Evolutionary conservation across 2,797 vertebrate genomes (phyloP).

Genomic region (Falco columbarius): DNA sequence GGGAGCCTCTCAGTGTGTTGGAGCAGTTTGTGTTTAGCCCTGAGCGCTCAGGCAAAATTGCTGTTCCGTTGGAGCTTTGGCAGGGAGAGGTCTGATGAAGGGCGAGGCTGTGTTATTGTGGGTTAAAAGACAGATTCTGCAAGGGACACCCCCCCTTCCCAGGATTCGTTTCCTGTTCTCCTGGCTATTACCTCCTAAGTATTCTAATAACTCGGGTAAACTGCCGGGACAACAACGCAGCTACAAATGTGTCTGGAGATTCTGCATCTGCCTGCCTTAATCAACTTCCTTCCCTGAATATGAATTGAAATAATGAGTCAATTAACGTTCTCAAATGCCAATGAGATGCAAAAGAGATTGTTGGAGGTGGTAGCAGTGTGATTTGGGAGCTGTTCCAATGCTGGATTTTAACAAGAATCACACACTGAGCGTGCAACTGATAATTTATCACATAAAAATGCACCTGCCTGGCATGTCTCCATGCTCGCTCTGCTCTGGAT

Average conservation of each 20-base stretch:
- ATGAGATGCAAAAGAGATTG: constrained; percentile 85
- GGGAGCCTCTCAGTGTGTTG: neutral
- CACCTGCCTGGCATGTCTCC: constrained; percentile 63
- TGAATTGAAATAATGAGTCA: constrained; percentile 93
- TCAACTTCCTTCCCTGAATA: constrained; percentile 86
- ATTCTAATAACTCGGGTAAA: constrained; percentile 85
- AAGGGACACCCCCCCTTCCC: neutral
- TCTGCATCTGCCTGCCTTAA: constrained; percentile 90
- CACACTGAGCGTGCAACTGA: constrained; percentile 78
- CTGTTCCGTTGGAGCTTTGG: neutral
- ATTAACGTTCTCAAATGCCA: constrained; percentile 92
- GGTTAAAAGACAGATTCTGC: neutral
- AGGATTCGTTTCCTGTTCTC: constrained; percentile 57
- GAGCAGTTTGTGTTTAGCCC: neutral
- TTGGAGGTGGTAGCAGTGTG: constrained; percentile 68
- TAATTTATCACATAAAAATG: constrained; percentile 72
- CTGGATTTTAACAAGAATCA: constrained; percentile 80
- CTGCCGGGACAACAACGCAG: constrained; percentile 77
- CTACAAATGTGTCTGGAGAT: constrained; percentile 82
- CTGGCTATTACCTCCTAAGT: constrained; percentile 70
- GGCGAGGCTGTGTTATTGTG: neutral
- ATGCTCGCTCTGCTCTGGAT: neutral
- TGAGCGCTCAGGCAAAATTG: neutral
- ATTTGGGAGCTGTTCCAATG: constrained; percentile 74
- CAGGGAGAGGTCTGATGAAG: neutral